These are phyloP conservation scores for Drosophila peninsularis DNA, from an alignment of 2,888 invertebrate genomes.

Conservation along the genomic window DNA sequence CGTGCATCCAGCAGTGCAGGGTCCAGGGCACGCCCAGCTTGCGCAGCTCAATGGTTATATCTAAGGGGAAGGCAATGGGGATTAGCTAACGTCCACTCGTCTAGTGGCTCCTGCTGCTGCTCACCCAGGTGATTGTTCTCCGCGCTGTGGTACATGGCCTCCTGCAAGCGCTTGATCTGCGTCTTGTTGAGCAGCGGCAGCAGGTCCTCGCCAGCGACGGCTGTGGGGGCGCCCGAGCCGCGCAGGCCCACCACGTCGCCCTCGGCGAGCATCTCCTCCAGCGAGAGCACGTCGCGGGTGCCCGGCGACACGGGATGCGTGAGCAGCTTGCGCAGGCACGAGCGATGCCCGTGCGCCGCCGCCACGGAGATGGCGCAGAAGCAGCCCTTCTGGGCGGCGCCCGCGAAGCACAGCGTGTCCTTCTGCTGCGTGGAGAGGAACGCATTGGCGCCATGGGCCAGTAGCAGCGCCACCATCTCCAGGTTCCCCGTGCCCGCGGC, in stretches of 20 bases:
- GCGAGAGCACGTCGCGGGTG: constrained; percentile 91
- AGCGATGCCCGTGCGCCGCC: constrained; percentile 93
- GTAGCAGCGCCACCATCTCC: constrained; percentile 91
- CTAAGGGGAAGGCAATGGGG: constrained; percentile 83
- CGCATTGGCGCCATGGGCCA: constrained; percentile 94
- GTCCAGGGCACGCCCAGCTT: constrained; percentile 96
- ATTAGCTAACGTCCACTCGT: background rate
- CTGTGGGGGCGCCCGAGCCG: constrained; percentile 69
- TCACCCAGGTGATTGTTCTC: constrained; percentile 94
- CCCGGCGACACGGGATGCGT: constrained; percentile 89
- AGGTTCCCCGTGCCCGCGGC: constrained; percentile 92
- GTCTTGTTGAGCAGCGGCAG: constrained; percentile 88
- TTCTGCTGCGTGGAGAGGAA: constrained; percentile 93
- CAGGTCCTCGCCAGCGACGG: constrained; percentile 76
- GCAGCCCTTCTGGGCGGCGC: constrained; percentile 93
- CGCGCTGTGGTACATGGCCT: constrained; percentile 97
- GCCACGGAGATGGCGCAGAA: constrained; percentile 95
- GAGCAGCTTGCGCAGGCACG: constrained; percentile 91
- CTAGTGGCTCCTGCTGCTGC: constrained; percentile 7
- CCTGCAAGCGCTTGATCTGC: constrained; percentile 93
- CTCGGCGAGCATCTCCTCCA: constrained; percentile 96
- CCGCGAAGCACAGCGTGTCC: constrained; percentile 93
- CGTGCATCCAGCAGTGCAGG: constrained; percentile 96
- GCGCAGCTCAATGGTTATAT: constrained; percentile 94
- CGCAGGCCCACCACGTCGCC: constrained; percentile 86